Evolutionary conservation across 1,140 invertebrate genomes (phyloP), one percentile per base, ranked within the genome.

Genomic region (Kradibia gibbosae): DNA sequence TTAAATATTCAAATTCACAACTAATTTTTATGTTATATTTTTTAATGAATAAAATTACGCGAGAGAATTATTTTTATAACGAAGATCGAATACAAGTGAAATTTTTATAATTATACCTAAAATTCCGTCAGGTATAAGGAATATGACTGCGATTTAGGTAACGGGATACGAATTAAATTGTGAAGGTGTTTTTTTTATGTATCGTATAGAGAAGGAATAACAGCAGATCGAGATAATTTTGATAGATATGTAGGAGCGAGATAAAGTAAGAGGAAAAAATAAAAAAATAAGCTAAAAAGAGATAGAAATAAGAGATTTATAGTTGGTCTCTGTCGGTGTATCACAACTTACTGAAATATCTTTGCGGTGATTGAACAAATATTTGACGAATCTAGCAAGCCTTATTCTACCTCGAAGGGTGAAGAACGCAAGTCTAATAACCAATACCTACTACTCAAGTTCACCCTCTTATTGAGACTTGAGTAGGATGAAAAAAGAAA

Each of bases 341-440:
- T 34, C 62, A 36, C 87, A 87, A 90, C 86, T 89, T 87, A 87
- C 85, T 85, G 85, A 86, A 90, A 90, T 88, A 89, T 90, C 89
- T 90, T 89, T 86, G 88, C 88, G 86, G 90, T 90, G 90, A 91
- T 91, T 90, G 89, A 86, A 87, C 90, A 91, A 91, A 91, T 91
- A 91, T 91, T 91, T 91, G 90, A 89, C 85, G 87, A 88, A 89
- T 86, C 85, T 84, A 73, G 81, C 75, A 75, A 72, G 67, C 62
- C 73, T 82, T 82, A 31, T 77, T 60, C 74, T 50, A 81, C 71
- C 73, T 81, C 73, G 62, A 71, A 73, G 81, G 75, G 74, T 70
- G 53, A 65, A 76, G 73, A 81, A 71, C 77, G 77, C 76, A 36
- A 70, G 31, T 67, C 62, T 39, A 45, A 67, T 62, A 39, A 45